Percentiles rank a stretch among this genome's conserved stretches.
Evolutionary conservation across 2,113 vertebrate species (phyloP).

Genomic region (Epinephelus cyanopodus): DNA sequence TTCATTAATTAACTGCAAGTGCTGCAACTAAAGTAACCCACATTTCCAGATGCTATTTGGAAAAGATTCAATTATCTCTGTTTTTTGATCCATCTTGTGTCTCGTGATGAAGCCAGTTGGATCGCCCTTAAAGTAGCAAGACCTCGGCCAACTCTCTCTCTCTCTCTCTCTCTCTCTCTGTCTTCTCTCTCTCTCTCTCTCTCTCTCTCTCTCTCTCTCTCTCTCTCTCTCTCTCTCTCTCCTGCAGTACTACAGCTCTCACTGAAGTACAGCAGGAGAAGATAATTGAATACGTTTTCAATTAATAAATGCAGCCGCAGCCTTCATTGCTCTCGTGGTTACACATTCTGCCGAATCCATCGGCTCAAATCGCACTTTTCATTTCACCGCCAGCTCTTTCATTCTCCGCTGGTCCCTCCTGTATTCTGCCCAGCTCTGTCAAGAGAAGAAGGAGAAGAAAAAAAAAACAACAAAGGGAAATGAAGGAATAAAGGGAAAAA

Average conservation of each 20-base stretch:
- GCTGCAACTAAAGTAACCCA: background rate
- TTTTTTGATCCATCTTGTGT: background rate
- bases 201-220: background rate
- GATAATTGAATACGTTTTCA: slow-evolving; percentile 73
- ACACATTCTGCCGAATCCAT: slow-evolving; percentile 9
- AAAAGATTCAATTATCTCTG: slow-evolving; percentile 32
- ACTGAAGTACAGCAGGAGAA: background rate
- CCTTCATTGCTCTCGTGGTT: slow-evolving; percentile 32
- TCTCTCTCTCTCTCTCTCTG: background rate
- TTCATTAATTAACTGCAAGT: background rate
- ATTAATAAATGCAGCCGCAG: slow-evolving; percentile 57
- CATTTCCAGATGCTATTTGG: background rate
- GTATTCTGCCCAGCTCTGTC: slow-evolving; percentile 11
- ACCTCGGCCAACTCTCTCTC: slow-evolving; percentile 11
- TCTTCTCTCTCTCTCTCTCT: too few species aligned
- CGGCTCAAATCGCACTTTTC: slow-evolving; percentile 41
- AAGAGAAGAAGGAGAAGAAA: background rate
- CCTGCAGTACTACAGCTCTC: slow-evolving; percentile 5
- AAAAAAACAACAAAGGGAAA: slow-evolving; percentile 32
- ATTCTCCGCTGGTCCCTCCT: slow-evolving; percentile 28
- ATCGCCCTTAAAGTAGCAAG: slow-evolving; percentile 5
- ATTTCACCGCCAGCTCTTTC: slow-evolving; percentile 63
- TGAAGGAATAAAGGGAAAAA: slow-evolving; percentile 37
- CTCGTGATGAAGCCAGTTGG: slow-evolving; percentile 20
- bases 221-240: background rate